Evolutionary conservation across 1,140 invertebrate genomes (phyloP), one percentile per base, ranked within the genome.

Genomic region (Drosophila persimilis): DNA sequence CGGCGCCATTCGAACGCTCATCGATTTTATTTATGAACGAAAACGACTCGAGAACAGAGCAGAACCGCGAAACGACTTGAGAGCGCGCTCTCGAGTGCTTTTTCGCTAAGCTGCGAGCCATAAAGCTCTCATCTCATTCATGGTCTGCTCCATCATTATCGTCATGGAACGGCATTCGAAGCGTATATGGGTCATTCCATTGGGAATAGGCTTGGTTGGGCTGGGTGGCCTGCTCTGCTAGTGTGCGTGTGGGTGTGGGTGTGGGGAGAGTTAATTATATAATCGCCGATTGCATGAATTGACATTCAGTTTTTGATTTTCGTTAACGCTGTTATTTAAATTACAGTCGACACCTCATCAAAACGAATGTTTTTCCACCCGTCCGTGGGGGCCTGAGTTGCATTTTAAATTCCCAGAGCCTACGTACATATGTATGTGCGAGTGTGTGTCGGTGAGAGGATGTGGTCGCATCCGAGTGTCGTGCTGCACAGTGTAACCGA

Each of bases 101-200:
- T 70, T 76, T 77, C 29, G 66, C 59, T 61, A 48, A 44, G 48
- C 47, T 71, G 70, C 20, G 60, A 39, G 45, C 73, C 73, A 75
- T 71, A 71, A 77, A 77, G 58, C 73, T 70, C 74, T 73, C 71
- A 46, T 62, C 39, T 50, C 29, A 31, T 31, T 31, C 29, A 31
- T 31, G 29, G 29, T 20, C 20, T 20, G 35, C 11, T 39, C 26
- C 73, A 76, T 76, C 56, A 76, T 55, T 59, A 75, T 75, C 57
- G 73, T 44, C 47, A 50, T 31, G 26, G 56, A 29, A 48, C 11
- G 17, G 60, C 72, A 73, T 74, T 47, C 56, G 56, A 62, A 79
- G 65, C 78, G 59, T 80, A 91, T 89, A 80, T 91, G 84, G 90
- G 90, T 91, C 90, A 90, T 89, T 91, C 90, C 90, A 91, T 53